Percentiles rank a stretch among this genome's conserved stretches.
Conservation (phyloP, 2,797 vertebrate species). For the Parauchenoglanis punctatus region DNA sequence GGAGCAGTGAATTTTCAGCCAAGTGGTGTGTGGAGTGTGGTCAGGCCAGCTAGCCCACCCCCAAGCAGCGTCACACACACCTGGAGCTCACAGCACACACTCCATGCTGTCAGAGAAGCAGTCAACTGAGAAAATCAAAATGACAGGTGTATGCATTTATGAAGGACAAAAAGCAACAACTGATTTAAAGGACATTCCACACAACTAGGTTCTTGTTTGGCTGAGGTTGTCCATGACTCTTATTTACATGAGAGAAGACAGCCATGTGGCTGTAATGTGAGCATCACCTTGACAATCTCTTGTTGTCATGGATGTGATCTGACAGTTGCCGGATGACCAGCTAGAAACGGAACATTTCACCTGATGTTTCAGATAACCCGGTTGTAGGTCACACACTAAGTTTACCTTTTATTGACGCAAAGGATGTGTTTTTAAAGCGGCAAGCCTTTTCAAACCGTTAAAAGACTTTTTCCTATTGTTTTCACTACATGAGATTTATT, state of each 20-base stretch:
- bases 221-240: not conserved
- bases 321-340: constrained; percentile 24
- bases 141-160: constrained; percentile 9
- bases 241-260: not conserved
- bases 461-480: constrained; percentile 33
- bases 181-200: not conserved
- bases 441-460: constrained; percentile 45
- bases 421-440: constrained; percentile 20
- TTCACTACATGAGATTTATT: constrained; percentile 48
- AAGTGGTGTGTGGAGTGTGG: constrained; percentile 71
- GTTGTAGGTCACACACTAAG: constrained; percentile 26
- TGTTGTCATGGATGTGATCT: constrained; percentile 24
- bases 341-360: constrained; percentile 10
- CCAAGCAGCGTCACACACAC: constrained; percentile 65
- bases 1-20: constrained; percentile 31
- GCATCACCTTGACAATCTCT: not conserved
- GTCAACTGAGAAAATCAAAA: constrained; percentile 65
- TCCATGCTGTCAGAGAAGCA: constrained; percentile 72
- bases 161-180: constrained; percentile 4
- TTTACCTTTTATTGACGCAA: constrained; percentile 38
- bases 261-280: not conserved
- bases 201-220: constrained; percentile 9
- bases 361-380: not conserved
- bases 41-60: constrained; percentile 63
- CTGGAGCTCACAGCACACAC: constrained; percentile 72